Evolutionary conservation across 2,113 vertebrate species (phyloP).

Genomic region (Sorex araneus): DNA sequence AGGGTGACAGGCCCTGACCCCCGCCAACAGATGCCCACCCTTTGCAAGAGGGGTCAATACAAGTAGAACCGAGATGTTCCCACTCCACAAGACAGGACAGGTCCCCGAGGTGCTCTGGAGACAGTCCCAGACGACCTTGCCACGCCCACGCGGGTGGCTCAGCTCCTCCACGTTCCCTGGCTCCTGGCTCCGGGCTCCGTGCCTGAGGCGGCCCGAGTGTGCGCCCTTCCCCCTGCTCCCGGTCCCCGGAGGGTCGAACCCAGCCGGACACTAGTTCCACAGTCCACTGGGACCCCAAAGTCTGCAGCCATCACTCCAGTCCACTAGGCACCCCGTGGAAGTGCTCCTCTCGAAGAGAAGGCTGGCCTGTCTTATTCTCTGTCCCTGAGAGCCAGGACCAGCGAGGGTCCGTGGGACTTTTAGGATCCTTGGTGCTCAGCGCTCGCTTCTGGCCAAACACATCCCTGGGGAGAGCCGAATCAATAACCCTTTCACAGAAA

Average conservation of each 20-base stretch:
- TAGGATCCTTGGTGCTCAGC: slow-evolving; percentile 72
- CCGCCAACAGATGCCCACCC: not conserved
- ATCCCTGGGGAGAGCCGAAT: slow-evolving; percentile 70
- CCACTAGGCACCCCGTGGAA: not conserved
- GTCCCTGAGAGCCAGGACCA: slow-evolving; percentile 32
- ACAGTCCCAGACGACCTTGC: not conserved
- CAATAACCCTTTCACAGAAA: slow-evolving; percentile 79
- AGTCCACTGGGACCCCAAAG: not conserved
- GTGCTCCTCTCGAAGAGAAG: slow-evolving; percentile 21
- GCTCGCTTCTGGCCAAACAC: slow-evolving; percentile 70
- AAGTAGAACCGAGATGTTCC: slow-evolving; percentile 13
- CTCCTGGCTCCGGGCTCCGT: not conserved
- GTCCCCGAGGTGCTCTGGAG: not conserved
- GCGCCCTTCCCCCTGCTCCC: not conserved
- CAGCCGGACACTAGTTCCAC: not conserved
- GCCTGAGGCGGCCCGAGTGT: not conserved
- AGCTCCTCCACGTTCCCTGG: not conserved
- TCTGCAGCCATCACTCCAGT: not conserved
- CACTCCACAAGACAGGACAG: not conserved
- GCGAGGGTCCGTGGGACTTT: slow-evolving; percentile 33
- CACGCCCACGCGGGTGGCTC: not conserved
- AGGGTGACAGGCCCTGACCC: not conserved
- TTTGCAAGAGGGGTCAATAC: slow-evolving; percentile 5
- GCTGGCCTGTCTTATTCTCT: slow-evolving; percentile 5
- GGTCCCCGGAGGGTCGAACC: not conserved